A percentile compares a stretch with the other conserved stretches of the same genome.
Conservation (phyloP, 2,888 invertebrate genomes). For the Embidobia sp. region DNA sequence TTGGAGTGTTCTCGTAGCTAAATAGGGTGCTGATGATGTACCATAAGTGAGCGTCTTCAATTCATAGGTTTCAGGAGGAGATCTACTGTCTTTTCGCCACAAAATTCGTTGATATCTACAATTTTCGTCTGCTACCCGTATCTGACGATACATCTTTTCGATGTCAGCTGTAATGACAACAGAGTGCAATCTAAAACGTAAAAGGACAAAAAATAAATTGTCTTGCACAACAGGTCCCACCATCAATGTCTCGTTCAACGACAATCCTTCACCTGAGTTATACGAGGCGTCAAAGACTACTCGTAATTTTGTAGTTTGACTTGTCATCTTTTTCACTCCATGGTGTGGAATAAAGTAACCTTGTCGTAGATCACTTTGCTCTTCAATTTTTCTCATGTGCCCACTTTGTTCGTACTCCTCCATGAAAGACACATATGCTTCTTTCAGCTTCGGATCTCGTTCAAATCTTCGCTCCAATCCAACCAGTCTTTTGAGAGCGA, state of each 20-base stretch:
- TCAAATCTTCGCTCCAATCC: constrained; percentile 3
- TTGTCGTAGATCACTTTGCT: no score
- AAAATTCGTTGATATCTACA: background rate
- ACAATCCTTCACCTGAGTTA: background rate
- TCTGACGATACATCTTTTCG: constrained; percentile 70
- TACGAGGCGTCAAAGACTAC: background rate
- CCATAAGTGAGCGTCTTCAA: background rate
- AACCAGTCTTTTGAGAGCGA: background rate
- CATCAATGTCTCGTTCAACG: background rate
- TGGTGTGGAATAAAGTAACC: no score
- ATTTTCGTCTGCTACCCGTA: constrained; percentile 5
- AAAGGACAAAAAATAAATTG: background rate
- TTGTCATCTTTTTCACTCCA: background rate
- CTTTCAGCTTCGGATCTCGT: background rate
- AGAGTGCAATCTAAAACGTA: background rate
- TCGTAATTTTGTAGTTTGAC: background rate
- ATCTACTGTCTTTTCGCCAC: background rate
- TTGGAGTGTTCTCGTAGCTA: background rate
- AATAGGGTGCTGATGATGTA: background rate
- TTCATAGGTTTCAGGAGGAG: no score
- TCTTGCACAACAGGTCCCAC: background rate
- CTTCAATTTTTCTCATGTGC: constrained; percentile 4
- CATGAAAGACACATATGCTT: background rate
- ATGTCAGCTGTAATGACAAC: constrained; percentile 68
- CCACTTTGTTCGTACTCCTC: background rate